Evolutionary conservation across 2,113 vertebrate species (phyloP), one percentile per base, ranked within the genome.

Genomic region (Pogonocichla stellata): DNA sequence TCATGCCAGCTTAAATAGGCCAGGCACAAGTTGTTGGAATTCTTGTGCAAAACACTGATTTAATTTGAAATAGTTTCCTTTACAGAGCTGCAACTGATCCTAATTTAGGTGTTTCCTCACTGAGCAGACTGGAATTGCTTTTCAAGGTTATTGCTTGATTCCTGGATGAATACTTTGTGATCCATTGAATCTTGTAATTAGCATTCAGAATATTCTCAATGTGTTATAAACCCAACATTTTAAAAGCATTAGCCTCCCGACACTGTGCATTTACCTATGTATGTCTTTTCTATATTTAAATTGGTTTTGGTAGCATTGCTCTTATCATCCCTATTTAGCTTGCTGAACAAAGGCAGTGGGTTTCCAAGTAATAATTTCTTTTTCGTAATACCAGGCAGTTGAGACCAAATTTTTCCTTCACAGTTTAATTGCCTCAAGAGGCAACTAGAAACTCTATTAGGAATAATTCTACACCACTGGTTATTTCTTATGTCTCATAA

Each of bases 291-390:
- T 79, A 34, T 6, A 61, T 90, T 50, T 93, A 96, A 95, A 96
- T 94, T 93, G 62, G 34, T 54, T 80, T 96, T 80, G 34, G 58
- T 90, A 75, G 40, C 47, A n/a, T 23, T 93, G 62, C 89, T 70
- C 31, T 94, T 67, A 67, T 93, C 70, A 78, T 69, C 56, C 26
- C 26, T 54, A 7, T 90, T 96, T 90, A 80, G 86, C 80, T 91
- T 91, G 38, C 40, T 95, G 77, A 96, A 85, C 69, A 58, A 61
- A 80, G 65, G 57, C 61, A 70, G n/a, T 77, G 26, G 38, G 47
- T 92, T 96, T 93, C 90, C 71, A 58, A 90, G 43, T 54, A 80
- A 43, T 65, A 93, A 92, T 96, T 96, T 61, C 28, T 93, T 93
- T 84, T 85, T 73, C 26, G 2, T 65, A 67, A 51, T 85, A 42